Percentiles rank a stretch among this genome's conserved stretches.
Evolutionary conservation across 2,113 vertebrate genomes (phyloP).

Genomic region (Colistium nudipinnis): DNA sequence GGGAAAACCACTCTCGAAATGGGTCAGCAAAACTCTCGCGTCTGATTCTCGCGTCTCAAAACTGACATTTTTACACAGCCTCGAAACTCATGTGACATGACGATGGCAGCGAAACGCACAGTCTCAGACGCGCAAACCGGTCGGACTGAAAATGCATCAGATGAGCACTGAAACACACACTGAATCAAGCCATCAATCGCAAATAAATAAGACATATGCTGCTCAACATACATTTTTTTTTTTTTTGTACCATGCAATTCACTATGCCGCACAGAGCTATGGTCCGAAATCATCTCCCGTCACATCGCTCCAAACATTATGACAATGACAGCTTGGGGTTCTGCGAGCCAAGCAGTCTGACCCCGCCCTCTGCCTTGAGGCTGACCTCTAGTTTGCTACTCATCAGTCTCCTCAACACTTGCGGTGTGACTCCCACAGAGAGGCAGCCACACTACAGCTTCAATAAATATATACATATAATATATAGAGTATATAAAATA

Average conservation of each 20-base stretch:
- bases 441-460: slow-evolving; percentile 7
- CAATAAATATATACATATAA: not conserved
- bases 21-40: slow-evolving; percentile 1
- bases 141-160: not conserved
- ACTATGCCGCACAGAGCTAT: not conserved
- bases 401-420: slow-evolving; percentile 37
- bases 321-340: slow-evolving; percentile 25
- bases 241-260: not conserved
- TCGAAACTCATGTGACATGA: not conserved
- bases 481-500: accelerated
- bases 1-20: slow-evolving; percentile 8
- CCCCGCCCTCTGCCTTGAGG: slow-evolving; percentile 34
- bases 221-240: not conserved
- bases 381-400: slow-evolving; percentile 57
- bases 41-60: not conserved
- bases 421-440: slow-evolving; percentile 19
- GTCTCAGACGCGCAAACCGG: not conserved
- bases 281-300: not conserved
- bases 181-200: not conserved
- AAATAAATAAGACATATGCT: not conserved
- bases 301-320: slow-evolving; percentile 8
- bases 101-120: not conserved
- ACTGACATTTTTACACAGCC: not conserved
- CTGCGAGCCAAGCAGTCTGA: slow-evolving; percentile 7
- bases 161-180: not conserved